A percentile compares a stretch with the other conserved stretches of the same genome.
Evolutionary conservation across 2,888 invertebrate species (phyloP).

Genomic region (Onchidella celtica): DNA sequence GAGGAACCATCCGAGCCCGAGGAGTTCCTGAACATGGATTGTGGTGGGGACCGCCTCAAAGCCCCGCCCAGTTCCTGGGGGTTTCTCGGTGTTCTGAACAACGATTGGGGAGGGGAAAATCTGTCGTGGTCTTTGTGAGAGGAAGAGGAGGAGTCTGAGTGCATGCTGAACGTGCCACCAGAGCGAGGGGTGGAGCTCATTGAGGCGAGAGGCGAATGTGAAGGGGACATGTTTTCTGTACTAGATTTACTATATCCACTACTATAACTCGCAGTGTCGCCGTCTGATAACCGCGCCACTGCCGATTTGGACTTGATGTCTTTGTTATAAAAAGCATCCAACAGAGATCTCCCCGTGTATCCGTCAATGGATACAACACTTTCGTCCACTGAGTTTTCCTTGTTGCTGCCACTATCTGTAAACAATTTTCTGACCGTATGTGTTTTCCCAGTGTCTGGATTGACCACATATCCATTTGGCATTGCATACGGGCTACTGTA

Average conservation of each 20-base stretch:
- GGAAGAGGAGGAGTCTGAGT: conserved; percentile 30
- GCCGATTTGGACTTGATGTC: conserved; percentile 43
- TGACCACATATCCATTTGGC: conserved; percentile 30
- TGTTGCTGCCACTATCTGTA: conserved; percentile 28
- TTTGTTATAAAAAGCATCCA: conserved; percentile 49
- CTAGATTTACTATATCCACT: conserved; percentile 50
- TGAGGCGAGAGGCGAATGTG: conserved; percentile 43
- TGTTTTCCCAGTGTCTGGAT: conserved; percentile 3
- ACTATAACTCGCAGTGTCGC: conserved; percentile 50
- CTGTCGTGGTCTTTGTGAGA: conserved; percentile 39
- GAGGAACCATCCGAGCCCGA: conserved; percentile 42
- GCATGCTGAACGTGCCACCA: conserved; percentile 26
- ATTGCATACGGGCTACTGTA: conserved; percentile 27
- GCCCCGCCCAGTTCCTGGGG: neutral
- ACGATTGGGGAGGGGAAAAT: conserved; percentile 31
- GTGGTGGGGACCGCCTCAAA: conserved; percentile 21
- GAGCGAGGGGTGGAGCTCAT: conserved; percentile 42
- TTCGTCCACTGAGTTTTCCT: conserved; percentile 35
- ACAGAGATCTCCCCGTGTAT: conserved; percentile 34
- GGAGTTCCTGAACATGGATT: conserved; percentile 43
- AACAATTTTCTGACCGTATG: conserved; percentile 21
- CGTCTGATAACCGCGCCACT: conserved; percentile 44
- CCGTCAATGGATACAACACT: conserved; percentile 34
- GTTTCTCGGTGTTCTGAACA: conserved; percentile 30
- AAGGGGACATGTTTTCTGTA: conserved; percentile 41